phyloP scores from a whole-genome alignment of 2,888 invertebrate genomes.

The Tridacna crocea region DNA sequence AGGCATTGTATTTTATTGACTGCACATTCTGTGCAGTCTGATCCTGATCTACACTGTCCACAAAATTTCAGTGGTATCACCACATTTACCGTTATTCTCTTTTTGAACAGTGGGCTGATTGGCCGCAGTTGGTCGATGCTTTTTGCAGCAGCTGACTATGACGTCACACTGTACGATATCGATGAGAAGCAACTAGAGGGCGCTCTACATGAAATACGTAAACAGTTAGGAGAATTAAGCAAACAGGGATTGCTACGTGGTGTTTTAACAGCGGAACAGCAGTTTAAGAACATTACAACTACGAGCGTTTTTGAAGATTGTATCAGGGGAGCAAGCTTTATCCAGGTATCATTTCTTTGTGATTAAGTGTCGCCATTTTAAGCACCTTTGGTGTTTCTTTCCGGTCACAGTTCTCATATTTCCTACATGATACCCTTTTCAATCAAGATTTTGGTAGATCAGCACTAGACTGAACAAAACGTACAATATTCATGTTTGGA shows the following conservation, averaged over 20 bases:
- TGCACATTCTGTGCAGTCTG: too few species aligned
- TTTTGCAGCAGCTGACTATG: slow-evolving; percentile 95
- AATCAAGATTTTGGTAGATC: too few species aligned
- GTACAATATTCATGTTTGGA: too few species aligned
- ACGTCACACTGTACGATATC: slow-evolving; percentile 92
- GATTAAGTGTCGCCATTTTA: too few species aligned
- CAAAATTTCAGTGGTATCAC: too few species aligned
- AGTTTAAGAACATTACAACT: slow-evolving; percentile 91
- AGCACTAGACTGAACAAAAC: too few species aligned
- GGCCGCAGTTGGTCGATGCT: slow-evolving; percentile 99
- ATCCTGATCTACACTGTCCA: too few species aligned
- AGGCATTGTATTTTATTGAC: too few species aligned
- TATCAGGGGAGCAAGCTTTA: slow-evolving; percentile 90
- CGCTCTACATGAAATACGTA: slow-evolving; percentile 89
- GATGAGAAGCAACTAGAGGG: slow-evolving; percentile 68
- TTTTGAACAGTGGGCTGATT: slow-evolving; percentile 91
- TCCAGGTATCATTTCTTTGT: slow-evolving; percentile 84
- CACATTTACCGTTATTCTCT: too few species aligned
- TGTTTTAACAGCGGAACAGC: slow-evolving; percentile 89
- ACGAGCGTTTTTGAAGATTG: slow-evolving; percentile 89
- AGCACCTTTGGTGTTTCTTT: too few species aligned
- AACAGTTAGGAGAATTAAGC: slow-evolving; percentile 85
- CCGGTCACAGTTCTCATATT: too few species aligned
- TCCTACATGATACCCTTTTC: too few species aligned
- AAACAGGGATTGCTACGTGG: slow-evolving; percentile 90